Evolutionary conservation across 2,888 invertebrate species (phyloP).

Genomic region (Octodonta nipae): DNA sequence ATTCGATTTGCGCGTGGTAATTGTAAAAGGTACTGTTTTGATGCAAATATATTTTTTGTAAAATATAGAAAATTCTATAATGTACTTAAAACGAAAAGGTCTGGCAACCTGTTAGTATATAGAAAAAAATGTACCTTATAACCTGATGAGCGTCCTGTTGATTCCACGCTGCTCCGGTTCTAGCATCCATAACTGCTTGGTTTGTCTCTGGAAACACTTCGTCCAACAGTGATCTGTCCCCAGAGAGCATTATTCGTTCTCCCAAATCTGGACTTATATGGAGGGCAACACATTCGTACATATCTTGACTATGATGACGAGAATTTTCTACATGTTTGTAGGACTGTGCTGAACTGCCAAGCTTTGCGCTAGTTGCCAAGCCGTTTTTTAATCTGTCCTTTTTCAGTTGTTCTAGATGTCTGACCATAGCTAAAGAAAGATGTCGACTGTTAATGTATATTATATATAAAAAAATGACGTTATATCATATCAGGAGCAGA

Average conservation of each 20-base stretch:
- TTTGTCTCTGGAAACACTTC: slow-evolving; percentile 66
- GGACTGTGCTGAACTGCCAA: slow-evolving; percentile 5
- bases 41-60: too few species aligned
- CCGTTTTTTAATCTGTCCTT: slow-evolving; percentile 54
- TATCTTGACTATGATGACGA: slow-evolving; percentile 28
- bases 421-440: slow-evolving; percentile 53
- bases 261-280: slow-evolving; percentile 71
- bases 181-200: slow-evolving; percentile 65
- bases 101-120: too few species aligned
- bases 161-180: slow-evolving; percentile 63
- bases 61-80: too few species aligned
- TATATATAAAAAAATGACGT: too few species aligned
- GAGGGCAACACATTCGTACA: slow-evolving; percentile 66
- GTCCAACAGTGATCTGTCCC: slow-evolving; percentile 61
- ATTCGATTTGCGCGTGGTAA: too few species aligned
- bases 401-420: slow-evolving; percentile 59
- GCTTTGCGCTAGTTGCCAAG: slow-evolving; percentile 12
- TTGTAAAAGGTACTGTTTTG: too few species aligned
- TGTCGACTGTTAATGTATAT: too few species aligned
- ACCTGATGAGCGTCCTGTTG: slow-evolving; percentile 72
- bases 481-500: too few species aligned
- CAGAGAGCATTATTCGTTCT: slow-evolving; percentile 69
- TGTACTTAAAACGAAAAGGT: too few species aligned
- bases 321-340: slow-evolving; percentile 14
- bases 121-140: too few species aligned